Percentiles rank a stretch among this genome's conserved stretches.
These are phyloP conservation scores for Ptychodera flava DNA, from an alignment of 35 echinoderm and acorn worm genomes.

Conservation along the genomic window DNA sequence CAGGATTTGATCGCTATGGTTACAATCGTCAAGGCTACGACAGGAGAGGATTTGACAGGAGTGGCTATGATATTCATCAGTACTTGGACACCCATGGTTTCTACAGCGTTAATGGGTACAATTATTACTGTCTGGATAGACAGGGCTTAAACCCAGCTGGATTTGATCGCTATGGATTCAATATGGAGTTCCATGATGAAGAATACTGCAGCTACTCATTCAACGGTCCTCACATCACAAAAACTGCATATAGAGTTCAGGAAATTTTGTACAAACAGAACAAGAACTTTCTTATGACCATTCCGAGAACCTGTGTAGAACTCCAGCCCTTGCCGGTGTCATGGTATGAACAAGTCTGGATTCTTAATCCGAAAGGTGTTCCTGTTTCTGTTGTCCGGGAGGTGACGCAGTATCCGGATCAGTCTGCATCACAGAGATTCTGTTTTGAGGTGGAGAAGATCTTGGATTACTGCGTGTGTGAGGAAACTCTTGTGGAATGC, in stretches of 20 bases:
- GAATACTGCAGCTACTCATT: constrained; percentile 69
- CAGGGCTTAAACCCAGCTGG: constrained; percentile 44
- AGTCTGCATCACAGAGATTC: constrained; percentile 42
- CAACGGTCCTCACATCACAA: constrained; percentile 43
- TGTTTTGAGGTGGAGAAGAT: constrained; percentile 81
- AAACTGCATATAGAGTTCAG: constrained; percentile 51
- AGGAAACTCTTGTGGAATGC: constrained; percentile 31
- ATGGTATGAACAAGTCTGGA: constrained; percentile 96
- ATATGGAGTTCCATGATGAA: constrained; percentile 5
- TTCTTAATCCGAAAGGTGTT: constrained; percentile 24
- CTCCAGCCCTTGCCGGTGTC: constrained; percentile 38
- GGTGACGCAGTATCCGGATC: constrained; percentile 19
- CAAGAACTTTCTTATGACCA: constrained; percentile 64
- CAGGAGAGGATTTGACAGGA: constrained; percentile 42
- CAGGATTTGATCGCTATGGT: constrained; percentile 78
- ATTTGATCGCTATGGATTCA: constrained; percentile 73
- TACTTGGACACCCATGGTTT: constrained; percentile 37
- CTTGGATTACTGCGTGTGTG: constrained; percentile 51
- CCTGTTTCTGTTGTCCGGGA: not conserved
- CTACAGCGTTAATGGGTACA: constrained; percentile 51
- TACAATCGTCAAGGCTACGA: constrained; percentile 60
- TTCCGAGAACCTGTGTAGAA: constrained; percentile 46
- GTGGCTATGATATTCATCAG: constrained; percentile 50
- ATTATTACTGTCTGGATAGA: constrained; percentile 61
- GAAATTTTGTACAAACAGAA: constrained; percentile 62